A percentile compares a stretch with the other conserved stretches of the same genome.
phyloP scores from a whole-genome alignment of 2,888 invertebrate genomes.

The Drosophila testacea region DNA sequence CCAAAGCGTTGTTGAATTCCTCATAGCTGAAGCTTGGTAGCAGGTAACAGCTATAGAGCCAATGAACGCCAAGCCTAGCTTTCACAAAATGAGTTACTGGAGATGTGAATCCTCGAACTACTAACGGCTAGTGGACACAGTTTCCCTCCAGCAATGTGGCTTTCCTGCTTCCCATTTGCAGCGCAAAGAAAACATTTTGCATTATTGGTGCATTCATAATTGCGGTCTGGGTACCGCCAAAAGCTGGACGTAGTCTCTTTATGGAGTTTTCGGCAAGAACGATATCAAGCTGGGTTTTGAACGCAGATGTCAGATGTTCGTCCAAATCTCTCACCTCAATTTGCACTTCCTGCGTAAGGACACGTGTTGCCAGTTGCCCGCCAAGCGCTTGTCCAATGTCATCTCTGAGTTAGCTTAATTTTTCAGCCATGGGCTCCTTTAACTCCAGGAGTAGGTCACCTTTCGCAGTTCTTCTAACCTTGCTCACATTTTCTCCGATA shows the following conservation, averaged over 20 bases:
- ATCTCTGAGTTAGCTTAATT: background rate
- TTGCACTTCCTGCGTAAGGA: background rate
- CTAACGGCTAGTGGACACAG: too few species aligned
- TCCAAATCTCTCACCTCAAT: background rate
- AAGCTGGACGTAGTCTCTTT: background rate
- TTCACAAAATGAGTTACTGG: background rate
- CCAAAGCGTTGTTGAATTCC: background rate
- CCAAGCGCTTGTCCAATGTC: background rate
- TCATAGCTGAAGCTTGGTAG: background rate
- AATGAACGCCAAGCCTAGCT: background rate
- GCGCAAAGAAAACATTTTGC: too few species aligned
- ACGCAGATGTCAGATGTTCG: background rate
- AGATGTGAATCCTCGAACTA: too few species aligned
- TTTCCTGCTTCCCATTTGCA: too few species aligned
- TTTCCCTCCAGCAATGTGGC: too few species aligned
- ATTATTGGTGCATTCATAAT: background rate
- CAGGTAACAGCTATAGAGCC: background rate
- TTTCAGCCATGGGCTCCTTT: background rate
- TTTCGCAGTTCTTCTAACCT: background rate
- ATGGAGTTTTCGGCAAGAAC: background rate
- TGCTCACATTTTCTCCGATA: background rate
- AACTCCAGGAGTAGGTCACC: background rate
- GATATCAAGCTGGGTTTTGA: background rate
- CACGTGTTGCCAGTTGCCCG: background rate
- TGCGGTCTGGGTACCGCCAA: background rate